A percentile compares a stretch with the other conserved stretches of the same genome.
These are phyloP conservation scores for Clytia hemisphaerica DNA, from an alignment of 30 jellyfish, hydroid and myxozoan species.

Conservation along the genomic window DNA sequence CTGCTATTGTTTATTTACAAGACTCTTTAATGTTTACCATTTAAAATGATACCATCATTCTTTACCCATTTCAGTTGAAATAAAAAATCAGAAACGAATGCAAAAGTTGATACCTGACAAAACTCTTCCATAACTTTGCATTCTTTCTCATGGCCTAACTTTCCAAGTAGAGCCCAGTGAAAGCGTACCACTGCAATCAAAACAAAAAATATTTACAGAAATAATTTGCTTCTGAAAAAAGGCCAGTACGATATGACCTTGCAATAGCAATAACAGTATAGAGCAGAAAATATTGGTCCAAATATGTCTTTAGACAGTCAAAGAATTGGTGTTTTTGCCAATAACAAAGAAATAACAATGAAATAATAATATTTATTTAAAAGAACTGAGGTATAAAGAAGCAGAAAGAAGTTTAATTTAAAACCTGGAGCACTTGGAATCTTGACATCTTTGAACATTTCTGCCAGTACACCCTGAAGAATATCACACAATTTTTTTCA, in stretches of 20 bases:
- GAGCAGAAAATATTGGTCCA: background rate
- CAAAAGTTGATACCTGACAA: slow-evolving; percentile 86
- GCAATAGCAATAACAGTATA: background rate
- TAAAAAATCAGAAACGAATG: too few species aligned
- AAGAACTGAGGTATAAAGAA: background rate
- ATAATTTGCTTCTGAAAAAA: background rate
- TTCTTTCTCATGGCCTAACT: slow-evolving; percentile 81
- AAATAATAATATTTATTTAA: background rate
- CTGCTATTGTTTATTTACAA: too few species aligned
- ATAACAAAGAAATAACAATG: background rate
- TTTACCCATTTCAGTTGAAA: too few species aligned
- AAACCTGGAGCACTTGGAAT: slow-evolving; percentile 19
- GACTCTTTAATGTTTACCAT: too few species aligned
- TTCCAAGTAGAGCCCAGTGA: slow-evolving; percentile 86
- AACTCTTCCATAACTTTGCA: slow-evolving; percentile 89
- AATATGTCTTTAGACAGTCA: too few species aligned
- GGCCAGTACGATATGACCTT: background rate
- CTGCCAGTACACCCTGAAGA: slow-evolving; percentile 4
- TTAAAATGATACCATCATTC: too few species aligned
- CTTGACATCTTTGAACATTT: slow-evolving; percentile 12
- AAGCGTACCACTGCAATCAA: slow-evolving; percentile 48
- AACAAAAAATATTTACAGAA: background rate
- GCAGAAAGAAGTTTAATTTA: background rate
- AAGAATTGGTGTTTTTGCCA: too few species aligned
- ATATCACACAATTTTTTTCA: too few species aligned